Evolutionary conservation across 2,888 invertebrate genomes (phyloP).

Genomic region (Listrodromus nycthemerus): DNA sequence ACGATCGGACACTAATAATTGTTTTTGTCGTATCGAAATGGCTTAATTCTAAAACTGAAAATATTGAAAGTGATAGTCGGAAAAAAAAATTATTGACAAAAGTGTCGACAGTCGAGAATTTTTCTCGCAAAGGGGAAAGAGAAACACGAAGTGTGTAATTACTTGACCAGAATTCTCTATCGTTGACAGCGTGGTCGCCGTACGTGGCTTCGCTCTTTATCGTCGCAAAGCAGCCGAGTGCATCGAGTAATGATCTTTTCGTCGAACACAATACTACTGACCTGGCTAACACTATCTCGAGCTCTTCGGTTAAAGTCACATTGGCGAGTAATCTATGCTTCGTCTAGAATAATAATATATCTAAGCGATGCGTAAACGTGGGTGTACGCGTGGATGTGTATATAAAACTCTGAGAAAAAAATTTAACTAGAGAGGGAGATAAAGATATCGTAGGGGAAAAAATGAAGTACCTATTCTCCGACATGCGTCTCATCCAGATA

Average conservation of each 20-base stretch:
- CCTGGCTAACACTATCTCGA: conserved; percentile 43
- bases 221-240: conserved; percentile 17
- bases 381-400: neutral
- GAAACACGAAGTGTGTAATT: conserved; percentile 12
- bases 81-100: neutral
- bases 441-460: conserved; percentile 16
- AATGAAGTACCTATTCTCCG: conserved; percentile 44
- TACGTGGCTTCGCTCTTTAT: conserved; percentile 31
- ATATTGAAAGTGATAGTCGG: neutral
- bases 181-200: neutral
- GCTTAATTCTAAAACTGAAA: neutral
- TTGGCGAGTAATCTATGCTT: conserved; percentile 1
- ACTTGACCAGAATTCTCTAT: conserved; percentile 34
- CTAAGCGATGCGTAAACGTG: neutral
- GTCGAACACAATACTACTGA: conserved; percentile 44
- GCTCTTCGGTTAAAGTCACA: conserved; percentile 24
- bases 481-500: conserved; percentile 50
- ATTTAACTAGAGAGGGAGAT: neutral
- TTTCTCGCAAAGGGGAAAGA: conserved; percentile 18
- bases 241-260: conserved; percentile 7
- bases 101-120: neutral
- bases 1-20: neutral
- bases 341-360: conserved; percentile 4
- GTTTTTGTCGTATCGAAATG: neutral
- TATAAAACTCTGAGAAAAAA: neutral